phyloP scores from a whole-genome alignment of 2,797 vertebrate genomes.

The Anniella stebbinsi region DNA sequence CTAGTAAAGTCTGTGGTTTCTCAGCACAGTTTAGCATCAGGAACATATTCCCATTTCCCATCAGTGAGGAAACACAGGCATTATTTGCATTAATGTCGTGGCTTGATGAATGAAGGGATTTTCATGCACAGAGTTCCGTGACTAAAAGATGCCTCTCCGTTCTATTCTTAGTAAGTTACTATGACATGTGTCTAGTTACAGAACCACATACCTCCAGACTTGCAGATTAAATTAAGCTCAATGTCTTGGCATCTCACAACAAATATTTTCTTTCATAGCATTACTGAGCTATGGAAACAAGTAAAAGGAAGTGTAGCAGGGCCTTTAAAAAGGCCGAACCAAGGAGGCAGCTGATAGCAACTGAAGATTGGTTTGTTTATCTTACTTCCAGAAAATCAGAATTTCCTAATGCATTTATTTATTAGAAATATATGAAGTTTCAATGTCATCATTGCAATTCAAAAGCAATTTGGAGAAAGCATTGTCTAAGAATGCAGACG shows the following conservation, averaged over 20 bases:
- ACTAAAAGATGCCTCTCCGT: slow-evolving; percentile 21
- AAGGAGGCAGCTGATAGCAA: not conserved
- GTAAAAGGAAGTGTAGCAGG: not conserved
- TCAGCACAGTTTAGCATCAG: slow-evolving; percentile 11
- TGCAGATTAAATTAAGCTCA: slow-evolving; percentile 47
- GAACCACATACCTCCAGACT: slow-evolving; percentile 28
- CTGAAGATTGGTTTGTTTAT: slow-evolving; percentile 36
- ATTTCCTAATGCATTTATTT: slow-evolving; percentile 74
- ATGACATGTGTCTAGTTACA: slow-evolving; percentile 12
- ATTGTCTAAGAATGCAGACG: slow-evolving; percentile 70
- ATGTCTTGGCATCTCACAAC: slow-evolving; percentile 13
- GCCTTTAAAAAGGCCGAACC: slow-evolving; percentile 26
- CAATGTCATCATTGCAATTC: slow-evolving; percentile 71
- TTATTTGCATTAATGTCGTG: slow-evolving; percentile 1
- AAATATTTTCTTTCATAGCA: slow-evolving; percentile 27
- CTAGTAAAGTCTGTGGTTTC: slow-evolving; percentile 28
- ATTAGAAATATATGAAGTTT: slow-evolving; percentile 66
- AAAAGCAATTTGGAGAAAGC: slow-evolving; percentile 72
- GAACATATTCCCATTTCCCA: slow-evolving; percentile 7
- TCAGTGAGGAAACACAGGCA: not conserved
- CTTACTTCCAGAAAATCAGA: slow-evolving; percentile 43
- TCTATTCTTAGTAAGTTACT: not conserved
- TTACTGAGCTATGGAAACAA: slow-evolving; percentile 13
- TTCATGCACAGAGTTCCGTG: slow-evolving; percentile 3
- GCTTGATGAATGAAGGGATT: slow-evolving; percentile 44